Percentiles rank a stretch among this genome's conserved stretches.
Evolutionary conservation across 2,888 invertebrate genomes (phyloP).

Genomic region (Drosophila planitibia): DNA sequence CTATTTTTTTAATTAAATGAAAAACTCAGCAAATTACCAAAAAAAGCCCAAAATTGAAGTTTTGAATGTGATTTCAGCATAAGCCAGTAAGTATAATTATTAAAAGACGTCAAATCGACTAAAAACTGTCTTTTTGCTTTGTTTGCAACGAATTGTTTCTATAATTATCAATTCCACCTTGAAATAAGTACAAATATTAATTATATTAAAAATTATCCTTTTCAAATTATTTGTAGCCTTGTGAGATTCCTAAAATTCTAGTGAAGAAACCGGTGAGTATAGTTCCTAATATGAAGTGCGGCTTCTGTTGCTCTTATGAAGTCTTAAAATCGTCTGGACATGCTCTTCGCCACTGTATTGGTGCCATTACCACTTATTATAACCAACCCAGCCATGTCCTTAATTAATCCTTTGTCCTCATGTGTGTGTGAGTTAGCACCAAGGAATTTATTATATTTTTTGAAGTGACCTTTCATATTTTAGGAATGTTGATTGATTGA

Average conservation of each 20-base stretch:
- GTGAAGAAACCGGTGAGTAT: too few species aligned
- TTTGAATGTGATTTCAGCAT: not conserved
- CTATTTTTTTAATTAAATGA: slow-evolving; percentile 65
- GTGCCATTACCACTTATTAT: not conserved
- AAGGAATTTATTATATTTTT: not conserved
- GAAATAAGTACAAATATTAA: not conserved
- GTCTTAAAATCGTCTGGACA: too few species aligned
- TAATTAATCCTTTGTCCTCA: not conserved
- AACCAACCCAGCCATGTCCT: too few species aligned
- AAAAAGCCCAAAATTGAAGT: not conserved
- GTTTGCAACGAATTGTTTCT: not conserved
- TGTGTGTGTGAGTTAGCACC: not conserved
- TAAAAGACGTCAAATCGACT: not conserved
- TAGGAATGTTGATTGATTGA: not conserved
- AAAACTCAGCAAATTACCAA: slow-evolving; percentile 30
- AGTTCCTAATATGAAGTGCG: too few species aligned
- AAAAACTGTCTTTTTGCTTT: not conserved
- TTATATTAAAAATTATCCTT: rapidly evolving
- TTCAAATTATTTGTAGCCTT: not conserved
- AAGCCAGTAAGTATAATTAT: not conserved
- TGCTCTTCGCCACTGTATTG: too few species aligned
- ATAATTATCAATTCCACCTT: not conserved
- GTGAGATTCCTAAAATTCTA: too few species aligned
- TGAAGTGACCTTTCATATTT: not conserved
- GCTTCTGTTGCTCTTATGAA: too few species aligned